These are phyloP conservation scores for Caerostris darwini DNA, from an alignment of 1,140 invertebrate genomes.

Conservation along the genomic window DNA sequence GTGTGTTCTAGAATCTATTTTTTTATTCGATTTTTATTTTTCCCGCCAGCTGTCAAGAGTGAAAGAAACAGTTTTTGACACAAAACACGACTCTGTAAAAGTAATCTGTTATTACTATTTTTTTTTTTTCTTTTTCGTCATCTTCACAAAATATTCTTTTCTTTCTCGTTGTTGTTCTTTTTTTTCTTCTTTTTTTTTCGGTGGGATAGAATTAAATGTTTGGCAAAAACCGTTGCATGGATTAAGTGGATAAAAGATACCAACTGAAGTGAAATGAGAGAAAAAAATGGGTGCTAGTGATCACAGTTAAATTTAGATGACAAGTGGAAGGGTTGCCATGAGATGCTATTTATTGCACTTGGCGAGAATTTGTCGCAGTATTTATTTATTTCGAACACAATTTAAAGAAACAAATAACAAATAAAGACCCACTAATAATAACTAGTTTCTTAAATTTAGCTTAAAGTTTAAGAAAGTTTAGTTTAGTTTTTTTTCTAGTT, in stretches of 20 bases:
- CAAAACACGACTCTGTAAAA: slow-evolving; percentile 12
- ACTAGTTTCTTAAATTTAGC: too few relatives aligned
- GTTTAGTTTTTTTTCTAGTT: too few relatives aligned
- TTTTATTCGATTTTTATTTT: background rate
- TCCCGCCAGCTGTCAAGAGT: background rate
- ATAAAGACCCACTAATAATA: too few relatives aligned
- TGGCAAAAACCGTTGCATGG: background rate
- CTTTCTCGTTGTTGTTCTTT: background rate
- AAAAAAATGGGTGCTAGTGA: background rate
- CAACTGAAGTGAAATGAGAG: slow-evolving; percentile 16
- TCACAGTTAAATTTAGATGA: slow-evolving; percentile 52
- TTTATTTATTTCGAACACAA: too few relatives aligned
- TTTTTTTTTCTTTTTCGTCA: background rate
- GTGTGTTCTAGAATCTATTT: background rate
- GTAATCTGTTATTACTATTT: slow-evolving; percentile 22
- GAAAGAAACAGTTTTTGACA: slow-evolving; percentile 36
- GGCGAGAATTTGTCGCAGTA: background rate
- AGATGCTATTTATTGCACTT: background rate
- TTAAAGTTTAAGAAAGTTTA: too few relatives aligned
- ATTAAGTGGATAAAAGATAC: slow-evolving; percentile 5
- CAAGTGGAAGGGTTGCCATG: background rate
- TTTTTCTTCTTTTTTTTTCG: background rate
- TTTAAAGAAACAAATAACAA: too few relatives aligned
- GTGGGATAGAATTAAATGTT: background rate
- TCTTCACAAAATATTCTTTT: background rate